Percentiles rank a stretch among this genome's conserved stretches.
phyloP scores from a whole-genome alignment of 2,797 vertebrate genomes.

The Pelobates cultripes region DNA sequence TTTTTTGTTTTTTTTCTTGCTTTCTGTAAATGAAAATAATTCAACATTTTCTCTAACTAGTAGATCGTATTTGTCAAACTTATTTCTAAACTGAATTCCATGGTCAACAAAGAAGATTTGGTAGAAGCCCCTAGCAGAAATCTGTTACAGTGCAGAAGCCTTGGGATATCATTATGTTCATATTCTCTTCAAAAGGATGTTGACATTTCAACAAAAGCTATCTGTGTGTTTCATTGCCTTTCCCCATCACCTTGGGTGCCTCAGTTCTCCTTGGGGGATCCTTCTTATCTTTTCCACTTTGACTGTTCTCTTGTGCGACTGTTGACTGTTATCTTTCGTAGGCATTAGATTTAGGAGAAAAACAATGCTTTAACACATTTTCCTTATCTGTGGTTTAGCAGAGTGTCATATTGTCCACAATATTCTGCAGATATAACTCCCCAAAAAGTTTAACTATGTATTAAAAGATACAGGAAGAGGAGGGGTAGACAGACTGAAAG shows the following conservation, averaged over 20 bases:
- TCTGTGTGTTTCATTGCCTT: neutral
- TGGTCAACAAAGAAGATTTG: neutral
- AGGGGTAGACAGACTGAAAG: too few species aligned
- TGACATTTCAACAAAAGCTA: neutral
- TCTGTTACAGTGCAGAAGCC: neutral
- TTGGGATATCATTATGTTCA: constrained; percentile 30
- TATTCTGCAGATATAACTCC: neutral
- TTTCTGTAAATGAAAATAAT: too few species aligned
- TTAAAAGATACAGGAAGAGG: too few species aligned
- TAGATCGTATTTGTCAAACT: neutral
- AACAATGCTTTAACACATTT: neutral
- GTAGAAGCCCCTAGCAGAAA: constrained; percentile 2
- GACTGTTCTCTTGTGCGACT: neutral
- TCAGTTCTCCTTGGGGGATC: neutral
- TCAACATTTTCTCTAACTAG: neutral
- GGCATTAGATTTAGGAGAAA: neutral
- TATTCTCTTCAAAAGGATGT: neutral
- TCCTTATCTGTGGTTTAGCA: neutral
- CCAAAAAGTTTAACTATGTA: too few species aligned
- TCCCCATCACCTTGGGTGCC: neutral
- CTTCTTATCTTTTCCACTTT: constrained; percentile 6
- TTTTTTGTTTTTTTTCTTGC: too few species aligned
- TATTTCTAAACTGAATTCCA: constrained; percentile 3
- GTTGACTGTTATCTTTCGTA: neutral
- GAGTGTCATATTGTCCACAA: neutral